Conservation (phyloP, 1,140 invertebrate species). For the Bombus soroeensis region DNA sequence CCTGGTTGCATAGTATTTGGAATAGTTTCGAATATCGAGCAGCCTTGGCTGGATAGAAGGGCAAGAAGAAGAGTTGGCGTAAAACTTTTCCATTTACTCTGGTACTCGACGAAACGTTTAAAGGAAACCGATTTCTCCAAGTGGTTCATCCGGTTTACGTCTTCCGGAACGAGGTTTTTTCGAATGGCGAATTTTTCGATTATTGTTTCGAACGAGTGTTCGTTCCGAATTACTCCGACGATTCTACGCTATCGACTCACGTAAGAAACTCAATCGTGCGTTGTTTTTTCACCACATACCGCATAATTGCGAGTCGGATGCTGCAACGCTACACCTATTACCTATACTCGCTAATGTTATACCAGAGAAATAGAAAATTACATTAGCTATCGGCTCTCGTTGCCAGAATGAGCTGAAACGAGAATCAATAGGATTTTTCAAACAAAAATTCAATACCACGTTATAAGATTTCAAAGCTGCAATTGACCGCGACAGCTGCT, state of each 20-base stretch:
- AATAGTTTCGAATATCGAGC: slow-evolving; percentile 28
- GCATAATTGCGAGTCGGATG: too few relatives aligned
- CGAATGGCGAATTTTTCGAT: not conserved
- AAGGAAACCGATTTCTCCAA: not conserved
- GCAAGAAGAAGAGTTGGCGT: not conserved
- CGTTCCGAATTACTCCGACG: not conserved
- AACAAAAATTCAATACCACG: too few relatives aligned
- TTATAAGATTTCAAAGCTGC: too few relatives aligned
- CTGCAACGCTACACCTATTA: too few relatives aligned
- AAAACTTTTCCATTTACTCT: slow-evolving; percentile 14
- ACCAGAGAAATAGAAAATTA: too few relatives aligned
- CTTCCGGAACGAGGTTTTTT: too few relatives aligned
- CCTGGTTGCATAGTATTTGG: not conserved
- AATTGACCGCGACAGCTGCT: too few relatives aligned
- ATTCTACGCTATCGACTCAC: not conserved
- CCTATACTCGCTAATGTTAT: too few relatives aligned
- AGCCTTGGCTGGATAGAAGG: not conserved
- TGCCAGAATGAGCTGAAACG: too few relatives aligned
- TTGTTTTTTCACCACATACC: too few relatives aligned
- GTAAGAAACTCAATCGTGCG: not conserved
- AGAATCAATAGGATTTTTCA: too few relatives aligned
- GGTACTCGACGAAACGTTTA: not conserved
- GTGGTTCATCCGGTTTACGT: not conserved
- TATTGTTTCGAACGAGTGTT: not conserved
- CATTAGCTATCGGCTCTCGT: too few relatives aligned